phyloP scores from a whole-genome alignment of 2,797 vertebrate genomes.

The Caiman crocodilus region DNA sequence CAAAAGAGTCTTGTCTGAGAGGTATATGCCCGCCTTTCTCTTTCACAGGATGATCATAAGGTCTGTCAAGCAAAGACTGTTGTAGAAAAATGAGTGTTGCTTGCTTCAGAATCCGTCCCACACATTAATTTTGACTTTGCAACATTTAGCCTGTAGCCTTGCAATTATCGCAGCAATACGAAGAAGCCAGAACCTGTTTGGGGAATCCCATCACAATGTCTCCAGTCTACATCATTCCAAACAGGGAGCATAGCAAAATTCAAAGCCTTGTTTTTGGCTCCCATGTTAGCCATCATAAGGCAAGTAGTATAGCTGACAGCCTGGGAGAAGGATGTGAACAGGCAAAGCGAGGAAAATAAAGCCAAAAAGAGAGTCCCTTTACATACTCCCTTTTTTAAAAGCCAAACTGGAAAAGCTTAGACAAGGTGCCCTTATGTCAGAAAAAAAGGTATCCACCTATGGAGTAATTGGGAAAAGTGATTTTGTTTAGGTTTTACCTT shows the following conservation, averaged over 20 bases:
- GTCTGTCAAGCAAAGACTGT: too few relatives aligned
- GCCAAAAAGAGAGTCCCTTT: neutral
- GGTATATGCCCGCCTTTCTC: neutral
- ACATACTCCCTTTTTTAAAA: neutral
- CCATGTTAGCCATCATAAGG: neutral
- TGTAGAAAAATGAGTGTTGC: neutral
- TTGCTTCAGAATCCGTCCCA: neutral
- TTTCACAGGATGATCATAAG: neutral
- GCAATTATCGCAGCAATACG: neutral
- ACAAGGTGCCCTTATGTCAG: neutral
- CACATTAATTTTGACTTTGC: neutral
- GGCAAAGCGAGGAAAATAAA: neutral
- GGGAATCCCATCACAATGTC: neutral
- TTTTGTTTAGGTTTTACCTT: too few relatives aligned
- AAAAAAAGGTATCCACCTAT: too few relatives aligned
- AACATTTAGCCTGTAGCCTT: neutral
- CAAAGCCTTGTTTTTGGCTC: neutral
- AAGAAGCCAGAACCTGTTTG: neutral
- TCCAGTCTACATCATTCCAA: neutral
- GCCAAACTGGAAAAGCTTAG: neutral
- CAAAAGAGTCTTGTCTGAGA: neutral
- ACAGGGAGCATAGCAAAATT: neutral
- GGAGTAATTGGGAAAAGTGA: too few relatives aligned
- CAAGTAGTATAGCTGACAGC: neutral
- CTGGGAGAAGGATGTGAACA: neutral